Percentiles rank a stretch among this genome's conserved stretches.
These are phyloP conservation scores for Tetramorium bicarinatum DNA, from an alignment of 2,888 invertebrate genomes.

Conservation along the genomic window DNA sequence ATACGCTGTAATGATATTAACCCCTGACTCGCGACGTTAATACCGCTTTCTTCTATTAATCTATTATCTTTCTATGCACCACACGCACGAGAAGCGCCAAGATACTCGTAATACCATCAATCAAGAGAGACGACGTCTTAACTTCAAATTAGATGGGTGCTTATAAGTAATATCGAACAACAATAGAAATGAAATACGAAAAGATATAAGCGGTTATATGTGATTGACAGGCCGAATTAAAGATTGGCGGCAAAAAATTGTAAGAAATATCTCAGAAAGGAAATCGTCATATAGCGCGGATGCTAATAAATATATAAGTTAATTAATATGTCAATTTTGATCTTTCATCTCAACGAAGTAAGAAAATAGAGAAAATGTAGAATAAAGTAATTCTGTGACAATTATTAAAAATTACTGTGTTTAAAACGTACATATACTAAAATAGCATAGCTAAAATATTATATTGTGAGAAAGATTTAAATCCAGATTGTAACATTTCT, in stretches of 20 bases:
- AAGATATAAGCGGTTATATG: neutral
- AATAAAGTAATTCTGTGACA: neutral
- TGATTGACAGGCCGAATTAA: neutral
- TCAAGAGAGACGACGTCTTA: slow-evolving; percentile 22
- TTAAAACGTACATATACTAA: neutral
- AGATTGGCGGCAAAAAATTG: neutral
- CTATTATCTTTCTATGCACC: slow-evolving; percentile 23
- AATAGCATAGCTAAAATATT: neutral
- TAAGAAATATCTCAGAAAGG: neutral
- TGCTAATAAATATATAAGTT: neutral
- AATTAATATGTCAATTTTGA: neutral
- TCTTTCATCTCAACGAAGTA: neutral
- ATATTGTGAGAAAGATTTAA: neutral
- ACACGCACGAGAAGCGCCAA: slow-evolving; percentile 24
- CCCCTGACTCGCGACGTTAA: slow-evolving; percentile 37
- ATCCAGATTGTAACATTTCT: neutral
- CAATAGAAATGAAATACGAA: neutral
- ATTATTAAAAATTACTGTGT: neutral
- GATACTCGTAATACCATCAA: slow-evolving; percentile 22
- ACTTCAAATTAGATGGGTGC: slow-evolving; percentile 5
- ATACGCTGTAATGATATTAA: slow-evolving; percentile 42
- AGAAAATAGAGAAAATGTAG: neutral
- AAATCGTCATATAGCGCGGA: neutral
- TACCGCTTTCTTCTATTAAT: slow-evolving; percentile 41
- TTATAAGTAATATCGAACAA: slow-evolving; percentile 12